Percentiles rank a stretch among this genome's conserved stretches.
phyloP scores from a whole-genome alignment of 2,797 vertebrate genomes.

The Oreochromis mossambicus region DNA sequence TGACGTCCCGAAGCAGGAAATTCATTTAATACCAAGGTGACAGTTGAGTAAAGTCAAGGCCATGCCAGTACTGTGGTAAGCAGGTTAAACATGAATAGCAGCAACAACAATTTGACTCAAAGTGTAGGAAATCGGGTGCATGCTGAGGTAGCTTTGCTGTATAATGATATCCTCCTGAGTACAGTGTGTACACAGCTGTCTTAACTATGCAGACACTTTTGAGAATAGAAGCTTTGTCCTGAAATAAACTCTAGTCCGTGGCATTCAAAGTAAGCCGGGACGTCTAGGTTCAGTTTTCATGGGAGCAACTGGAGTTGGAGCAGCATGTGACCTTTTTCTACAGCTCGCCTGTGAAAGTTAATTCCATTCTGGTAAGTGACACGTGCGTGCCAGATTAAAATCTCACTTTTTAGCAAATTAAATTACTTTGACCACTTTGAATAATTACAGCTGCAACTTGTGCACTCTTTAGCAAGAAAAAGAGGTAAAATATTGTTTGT shows the following conservation, averaged over 20 bases:
- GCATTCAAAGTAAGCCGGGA: constrained; percentile 5
- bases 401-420: neutral
- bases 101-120: constrained; percentile 3
- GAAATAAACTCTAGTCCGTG: constrained; percentile 35
- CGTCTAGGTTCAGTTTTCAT: neutral
- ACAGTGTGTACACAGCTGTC: constrained; percentile 43
- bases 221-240: constrained; percentile 20
- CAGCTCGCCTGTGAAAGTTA: neutral
- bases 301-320: neutral
- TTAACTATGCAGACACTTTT: constrained; percentile 23
- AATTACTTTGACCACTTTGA: neutral
- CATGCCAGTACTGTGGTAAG: neutral
- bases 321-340: neutral
- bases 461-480: neutral
- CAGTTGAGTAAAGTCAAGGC: neutral
- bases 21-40: neutral
- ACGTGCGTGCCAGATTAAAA: neutral
- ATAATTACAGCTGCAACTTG: neutral
- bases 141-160: constrained; percentile 9
- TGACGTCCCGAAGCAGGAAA: neutral
- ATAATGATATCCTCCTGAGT: constrained; percentile 7
- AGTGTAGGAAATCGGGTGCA: neutral
- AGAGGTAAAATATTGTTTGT: neutral
- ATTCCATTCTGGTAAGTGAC: neutral
- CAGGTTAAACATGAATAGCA: neutral